Conservation (phyloP, 2,113 vertebrate species). For the Pelobates fuscus region DNA sequence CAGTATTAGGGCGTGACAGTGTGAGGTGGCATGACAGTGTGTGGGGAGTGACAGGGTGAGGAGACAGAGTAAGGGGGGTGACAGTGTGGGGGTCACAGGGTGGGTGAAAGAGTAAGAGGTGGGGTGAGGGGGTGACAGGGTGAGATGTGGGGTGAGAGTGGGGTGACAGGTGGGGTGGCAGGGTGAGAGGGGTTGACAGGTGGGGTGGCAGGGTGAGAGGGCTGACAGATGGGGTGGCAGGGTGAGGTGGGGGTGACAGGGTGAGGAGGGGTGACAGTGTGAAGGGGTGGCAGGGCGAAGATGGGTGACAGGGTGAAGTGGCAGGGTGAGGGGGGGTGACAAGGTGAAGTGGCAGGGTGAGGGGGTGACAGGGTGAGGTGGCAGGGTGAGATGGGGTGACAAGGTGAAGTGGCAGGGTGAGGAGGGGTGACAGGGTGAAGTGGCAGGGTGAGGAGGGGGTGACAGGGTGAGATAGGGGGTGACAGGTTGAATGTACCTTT, state of each 20-base stretch:
- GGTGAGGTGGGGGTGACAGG: too few relatives aligned
- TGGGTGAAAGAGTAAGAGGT: background rate
- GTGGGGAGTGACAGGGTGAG: too few relatives aligned
- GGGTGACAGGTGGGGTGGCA: background rate
- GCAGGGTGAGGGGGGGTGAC: background rate
- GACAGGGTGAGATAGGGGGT: background rate
- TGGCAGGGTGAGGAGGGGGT: background rate
- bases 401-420: background rate
- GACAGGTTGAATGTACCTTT: background rate
- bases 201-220: background rate
- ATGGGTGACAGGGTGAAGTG: background rate
- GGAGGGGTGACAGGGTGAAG: background rate
- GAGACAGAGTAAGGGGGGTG: too few relatives aligned
- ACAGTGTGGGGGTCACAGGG: background rate
- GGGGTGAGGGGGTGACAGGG: background rate
- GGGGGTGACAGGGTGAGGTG: background rate
- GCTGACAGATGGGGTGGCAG: too few relatives aligned
- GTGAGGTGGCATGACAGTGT: too few relatives aligned
- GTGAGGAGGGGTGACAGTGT: background rate
- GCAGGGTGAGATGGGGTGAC: background rate
- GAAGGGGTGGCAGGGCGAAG: background rate
- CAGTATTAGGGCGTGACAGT: too few relatives aligned
- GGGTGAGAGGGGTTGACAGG: background rate
- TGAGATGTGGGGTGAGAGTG: background rate
- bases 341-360: background rate